Evolutionary conservation across 2,888 invertebrate genomes (phyloP).

Genomic region (Chelonus formosanus): DNA sequence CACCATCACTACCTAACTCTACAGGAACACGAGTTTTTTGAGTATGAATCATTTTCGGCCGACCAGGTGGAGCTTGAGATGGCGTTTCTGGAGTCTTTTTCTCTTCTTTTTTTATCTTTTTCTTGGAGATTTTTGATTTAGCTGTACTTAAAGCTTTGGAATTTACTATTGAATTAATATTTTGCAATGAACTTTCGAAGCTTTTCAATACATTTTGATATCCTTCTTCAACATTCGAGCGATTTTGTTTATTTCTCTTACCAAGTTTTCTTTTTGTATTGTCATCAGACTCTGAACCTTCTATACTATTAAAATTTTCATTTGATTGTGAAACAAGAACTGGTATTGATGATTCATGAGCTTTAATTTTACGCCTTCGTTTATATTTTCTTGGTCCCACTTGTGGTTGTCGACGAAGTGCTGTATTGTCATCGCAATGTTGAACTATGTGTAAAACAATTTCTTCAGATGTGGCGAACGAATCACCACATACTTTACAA

Average conservation of each 20-base stretch:
- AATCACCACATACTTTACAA: conserved; percentile 80
- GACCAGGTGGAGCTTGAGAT: conserved; percentile 64
- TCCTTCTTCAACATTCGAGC: conserved; percentile 55
- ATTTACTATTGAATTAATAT: conserved; percentile 65
- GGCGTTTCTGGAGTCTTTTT: conserved; percentile 54
- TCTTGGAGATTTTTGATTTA: conserved; percentile 57
- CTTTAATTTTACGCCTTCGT: conserved; percentile 78
- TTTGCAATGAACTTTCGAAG: conserved; percentile 61
- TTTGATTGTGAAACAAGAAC: conserved; percentile 39
- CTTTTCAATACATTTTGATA: conserved; percentile 61
- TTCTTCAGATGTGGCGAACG: conserved; percentile 76
- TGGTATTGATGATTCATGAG: conserved; percentile 65
- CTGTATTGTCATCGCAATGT: conserved; percentile 87
- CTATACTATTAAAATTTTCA: conserved; percentile 55
- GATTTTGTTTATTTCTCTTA: conserved; percentile 59
- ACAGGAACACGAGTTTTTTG: conserved; percentile 71
- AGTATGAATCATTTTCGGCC: conserved; percentile 83
- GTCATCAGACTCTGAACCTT: conserved; percentile 62
- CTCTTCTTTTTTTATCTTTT: conserved; percentile 59
- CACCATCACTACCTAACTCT: conserved; percentile 66
- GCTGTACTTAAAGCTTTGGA: conserved; percentile 60
- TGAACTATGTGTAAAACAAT: conserved; percentile 84
- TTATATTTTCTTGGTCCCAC: conserved; percentile 83
- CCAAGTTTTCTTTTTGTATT: conserved; percentile 59
- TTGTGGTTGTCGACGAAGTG: conserved; percentile 81